These are phyloP conservation scores for Acromyrmex charruanus DNA, from an alignment of 1,140 invertebrate species.

Conservation along the genomic window DNA sequence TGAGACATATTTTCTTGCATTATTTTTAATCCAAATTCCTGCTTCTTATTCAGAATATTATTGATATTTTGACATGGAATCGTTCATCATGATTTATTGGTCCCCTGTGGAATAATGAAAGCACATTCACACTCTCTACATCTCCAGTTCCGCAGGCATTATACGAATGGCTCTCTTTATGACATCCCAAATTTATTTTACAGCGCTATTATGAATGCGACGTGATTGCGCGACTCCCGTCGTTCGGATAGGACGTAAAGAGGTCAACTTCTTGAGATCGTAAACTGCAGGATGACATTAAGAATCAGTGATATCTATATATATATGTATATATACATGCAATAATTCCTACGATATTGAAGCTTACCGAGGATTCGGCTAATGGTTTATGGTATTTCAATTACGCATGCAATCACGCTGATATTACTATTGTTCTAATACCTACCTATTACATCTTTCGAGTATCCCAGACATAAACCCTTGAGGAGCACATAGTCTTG, in stretches of 20 bases:
- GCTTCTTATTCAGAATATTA: constrained; percentile 15
- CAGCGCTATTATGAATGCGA: constrained; percentile 42
- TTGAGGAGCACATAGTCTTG: constrained; percentile 40
- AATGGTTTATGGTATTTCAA: constrained; percentile 78
- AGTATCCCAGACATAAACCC: constrained; percentile 59
- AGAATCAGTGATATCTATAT: constrained; percentile 36
- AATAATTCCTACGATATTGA: constrained; percentile 75
- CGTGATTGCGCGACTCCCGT: constrained; percentile 31
- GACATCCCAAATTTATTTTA: constrained; percentile 55
- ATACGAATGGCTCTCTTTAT: constrained; percentile 20
- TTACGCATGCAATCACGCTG: constrained; percentile 76
- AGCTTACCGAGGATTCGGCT: constrained; percentile 69
- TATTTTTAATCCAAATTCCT: background rate
- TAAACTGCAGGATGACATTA: constrained; percentile 69
- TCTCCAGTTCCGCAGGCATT: background rate
- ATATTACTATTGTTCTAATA: constrained; percentile 67
- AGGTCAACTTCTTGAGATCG: constrained; percentile 14
- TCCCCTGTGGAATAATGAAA: background rate
- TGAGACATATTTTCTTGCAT: background rate
- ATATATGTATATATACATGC: constrained; percentile 57
- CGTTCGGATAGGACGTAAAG: background rate
- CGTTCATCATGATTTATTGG: constrained; percentile 16
- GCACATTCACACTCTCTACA: background rate
- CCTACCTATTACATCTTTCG: constrained; percentile 8
- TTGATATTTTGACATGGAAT: background rate